Evolutionary conservation across 2,113 vertebrate genomes (phyloP), one percentile per base, ranked within the genome.

Genomic region (Ameiurus melas): DNA sequence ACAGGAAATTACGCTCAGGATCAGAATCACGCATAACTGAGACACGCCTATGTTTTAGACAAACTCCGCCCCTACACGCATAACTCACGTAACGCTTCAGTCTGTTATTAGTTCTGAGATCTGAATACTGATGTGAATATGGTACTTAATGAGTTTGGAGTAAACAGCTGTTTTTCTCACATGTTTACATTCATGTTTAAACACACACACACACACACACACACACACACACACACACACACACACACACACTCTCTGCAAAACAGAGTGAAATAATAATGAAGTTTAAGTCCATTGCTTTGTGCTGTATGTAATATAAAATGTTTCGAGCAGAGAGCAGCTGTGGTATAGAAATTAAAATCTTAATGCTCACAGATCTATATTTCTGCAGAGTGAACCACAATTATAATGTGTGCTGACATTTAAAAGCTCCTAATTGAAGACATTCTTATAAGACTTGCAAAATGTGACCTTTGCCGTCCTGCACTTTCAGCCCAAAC

Each of bases 391-490:
- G 85, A 88, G 87, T 90, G 89, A 91, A 91, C 94, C 87, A 89
- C 22, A 93, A 94, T 94, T 94, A 94, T 94, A 88, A 83, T 93
- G 75, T 89, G 94, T 92, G 91, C 87, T 96, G 94, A 95, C 95
- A 96, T 97, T 96, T 96, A 92, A 94, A 93, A 95, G 89, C 87
- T 92, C 91, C 92, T 95, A 95, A 96, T 96, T 96, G 95, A 95
- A 95, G 94, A 87, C 87, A 87, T 60, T 93, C 90, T 93, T 92
- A 95, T 95, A 96, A 94, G 94, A 96, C 94, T 96, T 96, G 95
- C 95, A 95, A 95, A 96, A 82, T 96, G 93, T 96, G 96, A 96
- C 96, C 94, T 97, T 96, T 94, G 78, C 92, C 93, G 39, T 33
- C 19, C 16, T 39, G 55, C 47, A 79, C 84, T 39, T 86, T 79